Percentiles rank a stretch among this genome's conserved stretches.
Evolutionary conservation across 2,888 invertebrate genomes (phyloP).

Genomic region (Mycalesis mineus): DNA sequence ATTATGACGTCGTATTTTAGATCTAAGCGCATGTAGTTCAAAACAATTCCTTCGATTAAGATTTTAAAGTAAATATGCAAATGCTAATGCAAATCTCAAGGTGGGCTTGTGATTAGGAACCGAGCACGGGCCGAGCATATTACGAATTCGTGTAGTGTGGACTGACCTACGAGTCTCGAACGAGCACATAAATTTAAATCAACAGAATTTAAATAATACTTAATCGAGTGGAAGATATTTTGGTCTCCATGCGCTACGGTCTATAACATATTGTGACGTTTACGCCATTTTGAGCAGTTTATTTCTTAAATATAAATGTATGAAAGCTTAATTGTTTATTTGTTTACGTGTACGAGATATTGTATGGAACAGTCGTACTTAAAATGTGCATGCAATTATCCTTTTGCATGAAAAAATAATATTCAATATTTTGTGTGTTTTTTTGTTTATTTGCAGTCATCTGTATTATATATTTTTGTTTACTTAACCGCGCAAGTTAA

Average conservation of each 20-base stretch:
- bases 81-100: too few species aligned
- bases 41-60: not conserved
- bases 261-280: not conserved
- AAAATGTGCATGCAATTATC: not conserved
- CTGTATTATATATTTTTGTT: not conserved
- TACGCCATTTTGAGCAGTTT: constrained; percentile 8
- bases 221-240: not conserved
- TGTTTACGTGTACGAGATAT: too few species aligned
- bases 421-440: not conserved
- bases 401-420: not conserved
- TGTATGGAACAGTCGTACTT: constrained; percentile 4
- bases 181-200: too few species aligned
- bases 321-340: not conserved
- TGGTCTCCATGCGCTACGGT: not conserved
- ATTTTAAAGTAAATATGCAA: too few species aligned
- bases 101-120: too few species aligned
- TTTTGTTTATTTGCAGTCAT: not conserved
- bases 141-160: too few species aligned
- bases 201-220: too few species aligned
- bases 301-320: not conserved
- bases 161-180: too few species aligned
- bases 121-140: too few species aligned
- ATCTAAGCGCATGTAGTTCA: not conserved
- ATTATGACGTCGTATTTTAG: not conserved
- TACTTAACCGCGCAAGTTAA: not conserved